Base-by-base conservation (phyloP, 1,140 invertebrate species). In the Diabrotica undecimpunctata region DNA sequence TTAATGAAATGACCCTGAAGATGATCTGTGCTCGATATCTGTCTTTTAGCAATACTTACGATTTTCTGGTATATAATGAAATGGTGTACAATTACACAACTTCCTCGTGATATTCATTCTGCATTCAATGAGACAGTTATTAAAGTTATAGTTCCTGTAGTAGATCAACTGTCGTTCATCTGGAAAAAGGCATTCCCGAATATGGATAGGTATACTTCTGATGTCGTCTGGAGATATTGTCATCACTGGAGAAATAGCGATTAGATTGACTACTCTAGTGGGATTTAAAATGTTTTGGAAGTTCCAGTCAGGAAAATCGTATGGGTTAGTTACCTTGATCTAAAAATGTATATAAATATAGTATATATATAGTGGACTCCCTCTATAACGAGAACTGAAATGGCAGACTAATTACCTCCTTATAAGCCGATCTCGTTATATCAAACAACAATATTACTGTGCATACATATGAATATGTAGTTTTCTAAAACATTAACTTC, bases 91-190 rank as follows among this genome's bases (percentile, higher is more conserved):
- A n/a, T 82, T 79, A 67, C 88, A 89, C 1, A 71, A 69, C 1
- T 74, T 63, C 2, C 76, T 72, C 1, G 82, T 78, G 11, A 82
- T 75, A 7, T 74, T 71, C 10, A 82, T 75, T 13, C 84, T 79
- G 67, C 85, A 85, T 59, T 84, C 81, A 0, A 79, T 78, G 77
- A 88, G 78, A 70, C 87, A 89, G 69, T 89, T 89, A 61, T 84
- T 80, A 64, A 84, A 87, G 0, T 85, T 84, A 61, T 88, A 88
- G 0, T 77, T 77, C 2, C 70, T 70, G 10, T 85, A 80, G 2
- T 72, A 68, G 0, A 71, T 68, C 11, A 81, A 66, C 57, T 71
- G 66, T 0, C 70, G 75, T 79, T 89, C 86, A 14, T 83, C 70
- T 5, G 72, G 70, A 68, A 86, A 87, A 39, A 86, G 79, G 65